Base-by-base conservation (phyloP, 37 sponge, comb jelly and placozoan genomes). In the Eunapius fragilis region DNA sequence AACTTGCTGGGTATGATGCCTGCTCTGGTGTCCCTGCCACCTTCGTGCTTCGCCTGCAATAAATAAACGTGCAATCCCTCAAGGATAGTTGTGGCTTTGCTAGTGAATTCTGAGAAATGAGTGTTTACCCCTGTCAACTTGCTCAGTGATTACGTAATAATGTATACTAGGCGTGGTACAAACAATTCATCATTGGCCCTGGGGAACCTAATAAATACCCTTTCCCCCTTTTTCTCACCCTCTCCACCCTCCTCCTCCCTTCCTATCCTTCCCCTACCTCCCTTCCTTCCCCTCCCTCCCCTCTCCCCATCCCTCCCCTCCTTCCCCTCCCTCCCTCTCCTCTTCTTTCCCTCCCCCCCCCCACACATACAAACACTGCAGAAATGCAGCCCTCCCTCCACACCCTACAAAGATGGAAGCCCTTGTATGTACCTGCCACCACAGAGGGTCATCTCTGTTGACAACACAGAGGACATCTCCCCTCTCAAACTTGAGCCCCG, bases 401-500 rank as follows among this genome's bases (percentile, higher is more conserved):
- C 2, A 2, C 12, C 36, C 14, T 5, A 24, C 32, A 75, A 12
- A 45, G 7, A 45, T 45, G 47, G 7, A 45, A 45, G 47, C 4
- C 48, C 2, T 83, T 50, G 9, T 24, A 69, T 45, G 28, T 38
- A 83, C 88, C 85, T 95, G 96, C 96, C 96, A 95, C 96, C 96
- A 95, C 31, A 86, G 71, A 2, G 91, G 86, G 71, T 95, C 96
- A n/a, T 90, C 89, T 75, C 85, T 86, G 72, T 95, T 84, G 30
- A 90, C 49, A 7, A 92, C 69, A n/a, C 23, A 34, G n/a, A 95
- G 80, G 31, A 95, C 85, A 72, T 84, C 84, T 31, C 96, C 93
- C 22, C 32, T 25, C 7, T 75, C 58, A 67, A 95, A 90, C n/a
- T 69, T 58, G 31, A 95, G 89, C 14, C 96, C 96, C 30, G 90